Evolutionary conservation across 2,113 vertebrate species (phyloP), one percentile per base, ranked within the genome.

Genomic region (Alectura lathami): DNA sequence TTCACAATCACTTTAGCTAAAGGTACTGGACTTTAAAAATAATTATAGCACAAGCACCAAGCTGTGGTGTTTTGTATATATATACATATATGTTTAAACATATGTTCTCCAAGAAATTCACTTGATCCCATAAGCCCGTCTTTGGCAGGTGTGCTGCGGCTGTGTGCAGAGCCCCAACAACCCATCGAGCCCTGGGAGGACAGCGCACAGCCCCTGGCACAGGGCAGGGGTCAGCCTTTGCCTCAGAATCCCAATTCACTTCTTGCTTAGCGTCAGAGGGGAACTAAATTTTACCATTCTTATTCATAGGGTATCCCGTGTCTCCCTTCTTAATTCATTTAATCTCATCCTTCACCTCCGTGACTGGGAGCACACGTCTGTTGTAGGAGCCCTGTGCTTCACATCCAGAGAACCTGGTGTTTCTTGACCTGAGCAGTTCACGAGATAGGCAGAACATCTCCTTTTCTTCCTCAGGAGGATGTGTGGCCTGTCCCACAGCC

Each of bases 181-280:
- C 32, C n/a, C 20, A 34, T 36, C 0, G 4, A 54, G 29, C 34
- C 14, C 26, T 29, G 48, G 22, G 32, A 79, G 26, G 32, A 32
- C 32, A 32, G 13, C 13, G 10, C 0, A 1, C 22, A n/a, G 30
- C 14, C 43, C 30, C 1, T 20, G 1, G 5, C 0, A 6, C 68
- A 38, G 26, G 73, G 11, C 83, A 69, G 50, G 29, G 32, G 15
- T 82, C 64, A 36, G 15, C 23, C 26, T 30, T 76, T 14, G 36
- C 47, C n/a, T 54, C 26, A 43, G 53, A 72, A 51, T 80, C 59
- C 64, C 34, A 51, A 7, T 18, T 86, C 13, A 2, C 10, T 67
- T 48, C 36, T 1, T 62, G 26, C 23, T 89, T 57, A 34, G 14
- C 36, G 38, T 78, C 22, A 23, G 48, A 66, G 21, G n/a, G 48